Conservation (phyloP, 1,140 invertebrate species). For the Meloidogyne hapla region DNA sequence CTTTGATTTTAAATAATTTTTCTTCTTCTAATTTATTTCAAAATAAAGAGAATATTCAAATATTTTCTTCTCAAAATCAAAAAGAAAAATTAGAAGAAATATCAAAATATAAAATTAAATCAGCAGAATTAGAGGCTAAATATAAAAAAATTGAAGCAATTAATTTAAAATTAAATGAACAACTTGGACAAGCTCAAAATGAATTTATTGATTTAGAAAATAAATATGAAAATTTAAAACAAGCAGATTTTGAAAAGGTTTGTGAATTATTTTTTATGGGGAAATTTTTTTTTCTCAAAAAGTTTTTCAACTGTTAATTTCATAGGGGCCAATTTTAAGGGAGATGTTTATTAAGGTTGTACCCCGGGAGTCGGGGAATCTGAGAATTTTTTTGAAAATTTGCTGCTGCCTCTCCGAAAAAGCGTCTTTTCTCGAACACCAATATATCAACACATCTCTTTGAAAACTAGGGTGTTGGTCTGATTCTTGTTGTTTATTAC, state of each 20-base stretch:
- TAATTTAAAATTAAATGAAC: slow-evolving; percentile 19
- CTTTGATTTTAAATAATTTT: slow-evolving; percentile 2
- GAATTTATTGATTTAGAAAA: slow-evolving; percentile 22
- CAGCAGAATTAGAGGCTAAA: slow-evolving; percentile 10
- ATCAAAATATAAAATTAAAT: slow-evolving; percentile 8
- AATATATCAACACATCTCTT: no score
- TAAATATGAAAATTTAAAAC: slow-evolving; percentile 3
- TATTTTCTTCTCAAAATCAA: slow-evolving; percentile 18
- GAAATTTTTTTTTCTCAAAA: no score
- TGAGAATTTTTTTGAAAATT: no score
- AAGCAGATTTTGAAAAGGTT: not conserved
- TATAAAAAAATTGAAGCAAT: slow-evolving; percentile 3
- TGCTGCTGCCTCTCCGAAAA: no score
- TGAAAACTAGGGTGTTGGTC: no score
- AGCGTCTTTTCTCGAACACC: no score
- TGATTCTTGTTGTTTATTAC: no score
- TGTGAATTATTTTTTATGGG: not conserved
- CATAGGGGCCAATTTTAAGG: no score
- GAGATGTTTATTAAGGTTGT: no score
- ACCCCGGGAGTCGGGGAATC: no score
- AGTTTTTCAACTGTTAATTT: no score
- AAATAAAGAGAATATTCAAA: slow-evolving; percentile 16
- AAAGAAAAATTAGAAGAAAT: not conserved
- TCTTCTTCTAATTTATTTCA: not conserved
- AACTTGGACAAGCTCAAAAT: slow-evolving; percentile 1